Percentiles rank a stretch among this genome's conserved stretches.
Evolutionary conservation across 2,797 vertebrate genomes (phyloP).

Genomic region (Sebastes kiyomatsui): DNA sequence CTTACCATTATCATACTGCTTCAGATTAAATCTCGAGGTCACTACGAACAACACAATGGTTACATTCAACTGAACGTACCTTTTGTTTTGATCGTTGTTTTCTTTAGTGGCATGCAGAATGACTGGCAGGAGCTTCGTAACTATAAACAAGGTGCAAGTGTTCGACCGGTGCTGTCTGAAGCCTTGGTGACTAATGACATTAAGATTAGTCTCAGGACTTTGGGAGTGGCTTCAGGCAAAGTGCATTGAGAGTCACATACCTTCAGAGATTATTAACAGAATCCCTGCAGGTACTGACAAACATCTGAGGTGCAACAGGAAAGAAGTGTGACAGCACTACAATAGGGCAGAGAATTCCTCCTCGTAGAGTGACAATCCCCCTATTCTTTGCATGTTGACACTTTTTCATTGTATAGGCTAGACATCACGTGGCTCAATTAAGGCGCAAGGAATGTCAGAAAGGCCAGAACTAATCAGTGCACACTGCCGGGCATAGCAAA

Average conservation of each 20-base stretch:
- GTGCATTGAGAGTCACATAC: constrained; percentile 62
- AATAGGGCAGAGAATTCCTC: constrained; percentile 60
- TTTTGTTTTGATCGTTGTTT: constrained; percentile 13
- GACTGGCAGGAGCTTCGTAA: constrained; percentile 18
- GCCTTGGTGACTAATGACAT: constrained; percentile 66
- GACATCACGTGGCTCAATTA: constrained; percentile 61
- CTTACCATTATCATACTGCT: background rate
- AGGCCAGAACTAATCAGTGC: constrained; percentile 30
- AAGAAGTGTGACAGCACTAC: constrained; percentile 65
- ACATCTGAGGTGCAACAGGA: constrained; percentile 63
- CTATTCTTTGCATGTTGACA: constrained; percentile 51
- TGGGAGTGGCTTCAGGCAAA: constrained; percentile 65
- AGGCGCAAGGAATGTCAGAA: constrained; percentile 57
- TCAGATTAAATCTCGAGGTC: background rate
- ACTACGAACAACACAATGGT: background rate
- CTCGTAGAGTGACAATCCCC: constrained; percentile 45
- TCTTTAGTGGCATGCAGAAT: constrained; percentile 28
- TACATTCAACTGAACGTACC: background rate
- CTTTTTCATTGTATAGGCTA: constrained; percentile 61
- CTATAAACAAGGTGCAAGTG: constrained; percentile 42
- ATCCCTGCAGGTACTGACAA: constrained; percentile 75
- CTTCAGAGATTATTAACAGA: constrained; percentile 77
- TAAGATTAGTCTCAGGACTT: constrained; percentile 58
- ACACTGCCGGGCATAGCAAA: background rate
- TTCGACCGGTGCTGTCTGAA: constrained; percentile 46